These are phyloP conservation scores for Rhopalosiphum nymphaeae DNA, from an alignment of 2,888 invertebrate genomes.

Conservation along the genomic window DNA sequence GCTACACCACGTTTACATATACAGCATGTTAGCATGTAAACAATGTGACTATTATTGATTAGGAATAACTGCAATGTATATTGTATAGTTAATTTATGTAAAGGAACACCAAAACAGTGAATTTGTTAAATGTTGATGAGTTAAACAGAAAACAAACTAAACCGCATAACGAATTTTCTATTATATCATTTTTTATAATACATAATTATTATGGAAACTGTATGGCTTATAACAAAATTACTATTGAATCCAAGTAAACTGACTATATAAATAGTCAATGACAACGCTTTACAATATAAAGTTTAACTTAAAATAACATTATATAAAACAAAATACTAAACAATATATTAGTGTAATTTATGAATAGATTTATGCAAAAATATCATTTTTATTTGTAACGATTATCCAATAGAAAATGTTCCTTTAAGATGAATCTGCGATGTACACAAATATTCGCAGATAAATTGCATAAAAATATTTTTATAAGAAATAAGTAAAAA, in stretches of 20 bases:
- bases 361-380: neutral
- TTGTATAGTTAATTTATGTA: neutral
- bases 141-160: neutral
- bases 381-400: neutral
- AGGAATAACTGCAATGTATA: neutral
- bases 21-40: neutral
- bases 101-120: neutral
- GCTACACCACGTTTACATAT: neutral
- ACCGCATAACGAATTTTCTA: neutral
- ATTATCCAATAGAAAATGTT: neutral
- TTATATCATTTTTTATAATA: neutral
- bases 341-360: neutral
- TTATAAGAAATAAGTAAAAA: neutral
- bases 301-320: neutral
- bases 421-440: neutral
- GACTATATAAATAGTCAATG: neutral
- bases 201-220: neutral
- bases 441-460: neutral
- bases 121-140: constrained; percentile 24
- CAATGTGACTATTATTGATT: neutral
- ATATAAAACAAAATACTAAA: neutral
- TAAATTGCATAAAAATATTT: neutral
- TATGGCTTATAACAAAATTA: neutral
- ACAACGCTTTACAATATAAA: neutral
- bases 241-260: constrained; percentile 49